These are phyloP conservation scores for Drosophila putrida DNA, from an alignment of 2,888 invertebrate genomes.

Conservation along the genomic window DNA sequence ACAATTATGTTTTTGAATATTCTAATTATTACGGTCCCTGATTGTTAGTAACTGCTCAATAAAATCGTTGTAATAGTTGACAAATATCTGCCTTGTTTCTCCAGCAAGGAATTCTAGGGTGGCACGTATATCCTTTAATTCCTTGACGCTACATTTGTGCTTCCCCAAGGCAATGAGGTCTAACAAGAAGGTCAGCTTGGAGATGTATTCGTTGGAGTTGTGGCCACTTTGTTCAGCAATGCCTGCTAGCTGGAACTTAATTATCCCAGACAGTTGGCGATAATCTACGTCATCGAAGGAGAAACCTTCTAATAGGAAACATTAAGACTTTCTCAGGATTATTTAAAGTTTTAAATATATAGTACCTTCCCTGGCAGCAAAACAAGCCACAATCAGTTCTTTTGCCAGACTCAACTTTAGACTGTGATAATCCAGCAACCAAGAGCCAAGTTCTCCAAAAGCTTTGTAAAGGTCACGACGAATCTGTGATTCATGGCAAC, in stretches of 20 bases:
- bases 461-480: slow-evolving; percentile 53
- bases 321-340: neutral
- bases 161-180: slow-evolving; percentile 71
- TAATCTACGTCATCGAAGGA: slow-evolving; percentile 58
- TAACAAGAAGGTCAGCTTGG: slow-evolving; percentile 65
- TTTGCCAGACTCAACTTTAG: slow-evolving; percentile 53
- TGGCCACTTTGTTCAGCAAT: slow-evolving; percentile 44
- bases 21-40: slow-evolving; percentile 1
- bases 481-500: neutral
- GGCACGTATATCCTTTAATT: slow-evolving; percentile 45
- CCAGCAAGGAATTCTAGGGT: slow-evolving; percentile 50
- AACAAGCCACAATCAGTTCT: slow-evolving; percentile 43
- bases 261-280: slow-evolving; percentile 49
- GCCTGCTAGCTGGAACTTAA: slow-evolving; percentile 51
- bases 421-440: slow-evolving; percentile 62
- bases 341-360: neutral
- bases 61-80: slow-evolving; percentile 80
- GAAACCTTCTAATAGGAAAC: slow-evolving; percentile 40
- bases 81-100: slow-evolving; percentile 61
- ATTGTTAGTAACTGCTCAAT: slow-evolving; percentile 60
- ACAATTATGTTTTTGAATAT: no score
- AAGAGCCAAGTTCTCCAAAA: slow-evolving; percentile 42
- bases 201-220: slow-evolving; percentile 63
- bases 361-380: slow-evolving; percentile 53
- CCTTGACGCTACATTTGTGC: slow-evolving; percentile 45